Percentiles rank a stretch among this genome's conserved stretches.
phyloP scores from a whole-genome alignment of 2,113 vertebrate genomes.

The Australoheros scitulus region DNA sequence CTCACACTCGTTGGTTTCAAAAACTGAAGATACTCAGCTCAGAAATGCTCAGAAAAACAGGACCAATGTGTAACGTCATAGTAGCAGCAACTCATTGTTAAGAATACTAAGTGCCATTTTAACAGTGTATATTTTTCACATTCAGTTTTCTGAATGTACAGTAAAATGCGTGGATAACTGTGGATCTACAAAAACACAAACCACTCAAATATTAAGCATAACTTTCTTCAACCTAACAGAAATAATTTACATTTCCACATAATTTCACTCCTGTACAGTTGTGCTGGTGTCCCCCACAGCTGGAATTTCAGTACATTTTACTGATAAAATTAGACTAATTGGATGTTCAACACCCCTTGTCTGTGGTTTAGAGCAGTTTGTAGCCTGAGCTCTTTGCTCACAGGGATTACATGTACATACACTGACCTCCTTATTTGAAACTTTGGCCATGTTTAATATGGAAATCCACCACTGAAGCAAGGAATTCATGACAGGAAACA shows the following conservation, averaged over 20 bases:
- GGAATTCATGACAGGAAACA: not conserved
- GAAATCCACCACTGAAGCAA: not conserved
- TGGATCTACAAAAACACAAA: no score
- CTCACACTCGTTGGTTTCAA: no score
- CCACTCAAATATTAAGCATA: no score
- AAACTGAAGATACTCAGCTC: no score
- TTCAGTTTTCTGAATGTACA: no score
- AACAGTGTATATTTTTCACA: no score
- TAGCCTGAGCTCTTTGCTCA: not conserved
- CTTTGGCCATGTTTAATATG: not conserved
- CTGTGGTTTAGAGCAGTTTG: not conserved
- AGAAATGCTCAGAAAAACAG: no score
- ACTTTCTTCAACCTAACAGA: not conserved
- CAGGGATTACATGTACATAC: not conserved
- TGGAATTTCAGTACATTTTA: not conserved
- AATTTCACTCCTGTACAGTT: not conserved
- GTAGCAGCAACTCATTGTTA: no score
- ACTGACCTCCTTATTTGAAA: not conserved
- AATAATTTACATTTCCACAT: not conserved
- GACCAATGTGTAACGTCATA: no score
- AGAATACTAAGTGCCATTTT: no score
- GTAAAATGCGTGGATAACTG: no score
- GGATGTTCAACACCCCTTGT: not conserved
- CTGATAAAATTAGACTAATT: not conserved
- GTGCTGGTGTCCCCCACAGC: not conserved